Conservation (phyloP, 92 coral and sea anemone genomes). For the Pocillopora meandrina region DNA sequence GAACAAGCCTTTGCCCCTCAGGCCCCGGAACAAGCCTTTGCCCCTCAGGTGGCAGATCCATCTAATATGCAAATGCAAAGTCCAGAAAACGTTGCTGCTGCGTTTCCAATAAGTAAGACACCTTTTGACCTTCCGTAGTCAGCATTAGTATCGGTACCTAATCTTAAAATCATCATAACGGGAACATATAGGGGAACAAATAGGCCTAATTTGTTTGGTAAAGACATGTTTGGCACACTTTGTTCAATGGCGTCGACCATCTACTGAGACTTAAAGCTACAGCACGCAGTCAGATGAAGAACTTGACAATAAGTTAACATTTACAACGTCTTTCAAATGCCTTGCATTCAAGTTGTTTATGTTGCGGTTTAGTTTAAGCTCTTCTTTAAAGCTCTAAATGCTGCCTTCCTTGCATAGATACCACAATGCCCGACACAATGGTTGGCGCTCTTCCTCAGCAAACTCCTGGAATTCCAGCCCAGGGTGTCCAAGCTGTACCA, state of each 20-base stretch:
- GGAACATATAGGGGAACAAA: neutral
- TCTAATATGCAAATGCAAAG: slow-evolving; percentile 44
- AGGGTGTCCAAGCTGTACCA: slow-evolving; percentile 70
- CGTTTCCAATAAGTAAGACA: slow-evolving; percentile 37
- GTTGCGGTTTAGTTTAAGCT: neutral
- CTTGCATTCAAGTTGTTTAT: neutral
- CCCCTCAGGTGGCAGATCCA: slow-evolving; percentile 38
- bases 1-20: slow-evolving; percentile 35
- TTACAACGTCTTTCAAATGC: too few species aligned
- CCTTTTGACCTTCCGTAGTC: neutral
- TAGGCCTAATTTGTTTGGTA: too few species aligned
- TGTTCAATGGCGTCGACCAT: neutral
- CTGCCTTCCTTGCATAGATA: neutral
- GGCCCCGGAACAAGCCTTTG: slow-evolving; percentile 26
- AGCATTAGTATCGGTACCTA: neutral
- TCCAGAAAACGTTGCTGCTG: slow-evolving; percentile 24
- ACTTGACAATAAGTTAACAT: too few species aligned
- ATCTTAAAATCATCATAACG: neutral
- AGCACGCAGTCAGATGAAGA: too few species aligned
- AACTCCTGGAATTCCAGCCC: slow-evolving; percentile 63
- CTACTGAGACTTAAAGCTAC: too few species aligned
- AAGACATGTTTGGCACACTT: neutral
- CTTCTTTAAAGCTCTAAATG: neutral
- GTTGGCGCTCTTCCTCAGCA: slow-evolving; percentile 20
- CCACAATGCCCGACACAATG: slow-evolving; percentile 27